Evolutionary conservation across 2,113 vertebrate genomes (phyloP).

Genomic region (Oceanites oceanicus): DNA sequence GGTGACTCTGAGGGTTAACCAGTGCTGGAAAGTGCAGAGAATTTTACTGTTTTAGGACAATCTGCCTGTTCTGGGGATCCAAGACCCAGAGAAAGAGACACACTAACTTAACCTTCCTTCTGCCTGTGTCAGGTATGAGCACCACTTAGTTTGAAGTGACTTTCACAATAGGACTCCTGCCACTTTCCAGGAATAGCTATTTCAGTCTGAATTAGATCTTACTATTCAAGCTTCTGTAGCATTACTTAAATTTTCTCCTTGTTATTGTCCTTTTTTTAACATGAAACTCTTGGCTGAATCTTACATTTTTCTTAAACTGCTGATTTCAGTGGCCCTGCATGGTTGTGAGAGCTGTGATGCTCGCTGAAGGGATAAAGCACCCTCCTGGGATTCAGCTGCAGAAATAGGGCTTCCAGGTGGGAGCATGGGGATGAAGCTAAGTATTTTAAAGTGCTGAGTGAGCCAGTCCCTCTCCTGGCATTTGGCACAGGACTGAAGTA

Average conservation of each 20-base stretch:
- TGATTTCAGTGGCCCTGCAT: neutral
- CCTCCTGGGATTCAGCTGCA: neutral
- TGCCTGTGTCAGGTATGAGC: neutral
- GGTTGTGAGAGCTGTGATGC: neutral
- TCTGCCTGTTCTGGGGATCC: neutral
- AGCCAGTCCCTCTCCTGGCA: neutral
- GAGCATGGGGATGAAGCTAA: neutral
- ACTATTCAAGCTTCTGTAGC: neutral
- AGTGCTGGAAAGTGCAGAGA: neutral
- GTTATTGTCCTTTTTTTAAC: neutral
- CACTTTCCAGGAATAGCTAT: slow-evolving; percentile 12
- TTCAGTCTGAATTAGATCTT: neutral
- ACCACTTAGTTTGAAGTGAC: neutral
- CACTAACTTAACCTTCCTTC: neutral
- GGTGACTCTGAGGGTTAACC: neutral
- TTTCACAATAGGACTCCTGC: neutral
- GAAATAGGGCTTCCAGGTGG: slow-evolving; percentile 9
- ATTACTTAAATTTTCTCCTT: neutral
- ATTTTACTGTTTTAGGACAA: neutral
- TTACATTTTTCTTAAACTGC: neutral
- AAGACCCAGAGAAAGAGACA: neutral
- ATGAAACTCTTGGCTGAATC: neutral
- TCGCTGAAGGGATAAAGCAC: neutral
- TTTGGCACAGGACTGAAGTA: neutral
- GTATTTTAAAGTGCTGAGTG: neutral